Evolutionary conservation across 1,140 invertebrate species (phyloP), one percentile per base, ranked within the genome.

Genomic region (Tetraneura akinire): DNA sequence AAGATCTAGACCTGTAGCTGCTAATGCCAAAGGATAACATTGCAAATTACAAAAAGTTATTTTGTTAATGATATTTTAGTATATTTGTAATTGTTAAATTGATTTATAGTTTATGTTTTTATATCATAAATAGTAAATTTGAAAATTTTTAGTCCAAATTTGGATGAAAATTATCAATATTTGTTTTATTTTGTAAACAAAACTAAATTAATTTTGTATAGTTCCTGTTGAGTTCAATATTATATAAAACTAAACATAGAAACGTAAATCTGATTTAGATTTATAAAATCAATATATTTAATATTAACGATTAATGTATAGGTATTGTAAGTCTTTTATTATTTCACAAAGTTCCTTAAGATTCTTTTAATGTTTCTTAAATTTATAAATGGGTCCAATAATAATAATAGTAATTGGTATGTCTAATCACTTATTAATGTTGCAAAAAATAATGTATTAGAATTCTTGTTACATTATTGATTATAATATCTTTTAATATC

Each of bases 1-100:
- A 45, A 80, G 81, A 53, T 42, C 76, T 14, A 80, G 74, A 26
- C 74, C 74, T n/a, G 74, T 62, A 23, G 14, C 74, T 0, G 74
- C 74, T 14, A 78, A 78, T 18, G 74, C 55, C 23, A 62, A 78
- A 78, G 55, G 74, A 78, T 78, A 78, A 60, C 1, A 26, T 21
- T 42, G 18, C 37, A 47, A 47, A 68, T 49, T 70, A 23, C 6
- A 45, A 42, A 37, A 14, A 16, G 6, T 14, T 68, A 11, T 14
- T 3, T 68, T 47, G 4, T 68, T 3, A 68, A 26, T 42, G 47
- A 21, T 26, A 49, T 70, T 70, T n/a, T 47, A 49, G 13, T 49
- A 70, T 49, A 49, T 49, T 70, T 70, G 45, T 49, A 70, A 70
- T 70, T 4, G 45, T 70, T 70, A 3, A 21, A 29, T 51, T 51